A percentile compares a stretch with the other conserved stretches of the same genome.
phyloP scores from a whole-genome alignment of 2,113 vertebrate species.

The Atrichornis clamosus region DNA sequence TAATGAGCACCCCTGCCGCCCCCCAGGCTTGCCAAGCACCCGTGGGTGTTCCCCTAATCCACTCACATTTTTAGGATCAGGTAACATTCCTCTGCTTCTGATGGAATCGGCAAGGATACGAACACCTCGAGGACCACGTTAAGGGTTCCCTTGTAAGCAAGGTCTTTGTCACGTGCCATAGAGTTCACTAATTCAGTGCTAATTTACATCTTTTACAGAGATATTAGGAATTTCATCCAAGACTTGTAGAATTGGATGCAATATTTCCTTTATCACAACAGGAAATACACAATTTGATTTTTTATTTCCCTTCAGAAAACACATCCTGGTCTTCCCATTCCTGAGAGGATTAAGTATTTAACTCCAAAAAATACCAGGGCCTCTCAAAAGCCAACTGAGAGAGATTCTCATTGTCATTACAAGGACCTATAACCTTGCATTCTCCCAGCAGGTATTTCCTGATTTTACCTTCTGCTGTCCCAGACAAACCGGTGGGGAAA shows the following conservation, averaged over 20 bases:
- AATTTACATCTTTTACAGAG: background rate
- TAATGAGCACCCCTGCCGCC: rapidly evolving
- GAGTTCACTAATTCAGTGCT: background rate
- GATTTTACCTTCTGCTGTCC: background rate
- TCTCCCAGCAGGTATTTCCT: background rate
- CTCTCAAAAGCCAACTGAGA: background rate
- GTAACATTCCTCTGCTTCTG: background rate
- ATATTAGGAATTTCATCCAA: background rate
- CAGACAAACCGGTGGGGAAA: background rate
- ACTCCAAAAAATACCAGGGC: background rate
- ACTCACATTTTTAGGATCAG: background rate
- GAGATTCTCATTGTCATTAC: background rate
- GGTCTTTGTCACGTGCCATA: background rate
- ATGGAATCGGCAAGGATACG: background rate
- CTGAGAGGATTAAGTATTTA: background rate
- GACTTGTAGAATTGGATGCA: background rate
- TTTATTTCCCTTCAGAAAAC: background rate
- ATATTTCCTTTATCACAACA: background rate
- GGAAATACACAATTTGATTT: background rate
- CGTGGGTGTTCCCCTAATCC: rapidly evolving
- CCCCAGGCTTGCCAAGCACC: background rate
- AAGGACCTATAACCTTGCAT: background rate
- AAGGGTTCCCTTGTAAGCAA: background rate
- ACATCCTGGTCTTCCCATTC: background rate
- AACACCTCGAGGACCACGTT: background rate